These are phyloP conservation scores for Macroglossus sobrinus DNA, from an alignment of 2,113 vertebrate genomes.

Conservation along the genomic window DNA sequence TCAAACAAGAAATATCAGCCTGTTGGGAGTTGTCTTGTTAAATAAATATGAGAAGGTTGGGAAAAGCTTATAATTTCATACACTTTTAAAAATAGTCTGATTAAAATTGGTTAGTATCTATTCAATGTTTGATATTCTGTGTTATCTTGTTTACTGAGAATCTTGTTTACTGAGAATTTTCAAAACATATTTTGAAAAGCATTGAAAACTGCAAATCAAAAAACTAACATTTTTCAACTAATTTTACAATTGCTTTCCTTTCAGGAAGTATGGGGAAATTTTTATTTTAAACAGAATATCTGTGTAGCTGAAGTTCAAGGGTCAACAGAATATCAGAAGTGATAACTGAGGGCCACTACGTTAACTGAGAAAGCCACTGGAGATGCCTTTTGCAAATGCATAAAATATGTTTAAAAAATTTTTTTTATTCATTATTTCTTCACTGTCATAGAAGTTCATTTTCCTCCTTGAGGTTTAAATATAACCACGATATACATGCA, in stretches of 20 bases:
- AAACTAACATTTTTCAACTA: slow-evolving; percentile 16
- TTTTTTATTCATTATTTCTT: background rate
- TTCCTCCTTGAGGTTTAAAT: background rate
- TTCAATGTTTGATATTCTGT: background rate
- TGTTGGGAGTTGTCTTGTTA: background rate
- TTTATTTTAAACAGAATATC: background rate
- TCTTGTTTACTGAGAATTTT: background rate
- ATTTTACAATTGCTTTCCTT: background rate
- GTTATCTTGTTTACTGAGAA: background rate
- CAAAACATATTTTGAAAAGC: background rate
- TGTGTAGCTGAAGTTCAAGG: background rate
- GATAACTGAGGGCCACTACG: background rate
- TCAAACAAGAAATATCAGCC: background rate
- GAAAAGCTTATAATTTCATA: background rate
- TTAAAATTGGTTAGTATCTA: background rate
- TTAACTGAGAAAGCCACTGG: background rate
- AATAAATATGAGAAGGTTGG: background rate
- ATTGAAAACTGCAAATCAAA: background rate
- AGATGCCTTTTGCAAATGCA: background rate
- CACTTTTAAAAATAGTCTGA: background rate
- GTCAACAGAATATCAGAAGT: background rate
- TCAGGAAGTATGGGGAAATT: background rate
- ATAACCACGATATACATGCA: background rate
- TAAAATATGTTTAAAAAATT: background rate
- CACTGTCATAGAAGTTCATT: background rate